phyloP scores from a whole-genome alignment of 2,888 invertebrate genomes.

The Dicyrtomina minuta region DNA sequence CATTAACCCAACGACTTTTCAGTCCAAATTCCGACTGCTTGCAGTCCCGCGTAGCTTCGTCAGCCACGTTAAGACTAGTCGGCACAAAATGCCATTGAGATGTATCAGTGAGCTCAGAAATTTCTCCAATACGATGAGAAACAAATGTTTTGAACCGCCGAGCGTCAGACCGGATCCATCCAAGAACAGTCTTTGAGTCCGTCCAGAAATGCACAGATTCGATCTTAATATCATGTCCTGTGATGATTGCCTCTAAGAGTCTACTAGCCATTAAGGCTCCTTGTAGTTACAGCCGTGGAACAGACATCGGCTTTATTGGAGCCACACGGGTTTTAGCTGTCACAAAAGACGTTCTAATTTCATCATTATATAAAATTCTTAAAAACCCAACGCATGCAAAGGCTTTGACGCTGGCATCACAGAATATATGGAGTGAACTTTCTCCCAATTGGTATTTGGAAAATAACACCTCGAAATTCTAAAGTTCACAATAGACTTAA shows the following conservation, averaged over 20 bases:
- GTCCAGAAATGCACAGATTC: conserved; percentile 32
- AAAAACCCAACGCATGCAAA: conserved; percentile 29
- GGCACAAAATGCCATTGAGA: conserved; percentile 43
- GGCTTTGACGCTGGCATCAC: conserved; percentile 32
- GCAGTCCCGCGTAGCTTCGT: conserved; percentile 39
- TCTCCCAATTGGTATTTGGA: too few species aligned
- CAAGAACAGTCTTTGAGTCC: conserved; percentile 39
- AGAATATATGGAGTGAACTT: conserved; percentile 33
- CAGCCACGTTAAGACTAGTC: conserved; percentile 40
- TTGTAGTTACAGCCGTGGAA: conserved; percentile 41
- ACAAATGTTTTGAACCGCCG: too few species aligned
- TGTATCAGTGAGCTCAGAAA: conserved; percentile 32
- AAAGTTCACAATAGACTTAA: too few species aligned
- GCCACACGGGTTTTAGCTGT: conserved; percentile 35
- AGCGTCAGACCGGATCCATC: conserved; percentile 38
- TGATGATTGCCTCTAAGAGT: conserved; percentile 4
- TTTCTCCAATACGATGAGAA: conserved; percentile 43
- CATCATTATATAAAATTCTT: neutral
- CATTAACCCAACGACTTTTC: conserved; percentile 39
- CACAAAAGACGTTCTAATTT: neutral
- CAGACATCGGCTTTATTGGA: conserved; percentile 28
- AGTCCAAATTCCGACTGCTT: neutral
- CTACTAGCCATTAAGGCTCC: conserved; percentile 37
- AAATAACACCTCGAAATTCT: too few species aligned
- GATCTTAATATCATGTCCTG: conserved; percentile 25